phyloP scores from a whole-genome alignment of 2,113 vertebrate genomes.

The Falcunculus frontatus region DNA sequence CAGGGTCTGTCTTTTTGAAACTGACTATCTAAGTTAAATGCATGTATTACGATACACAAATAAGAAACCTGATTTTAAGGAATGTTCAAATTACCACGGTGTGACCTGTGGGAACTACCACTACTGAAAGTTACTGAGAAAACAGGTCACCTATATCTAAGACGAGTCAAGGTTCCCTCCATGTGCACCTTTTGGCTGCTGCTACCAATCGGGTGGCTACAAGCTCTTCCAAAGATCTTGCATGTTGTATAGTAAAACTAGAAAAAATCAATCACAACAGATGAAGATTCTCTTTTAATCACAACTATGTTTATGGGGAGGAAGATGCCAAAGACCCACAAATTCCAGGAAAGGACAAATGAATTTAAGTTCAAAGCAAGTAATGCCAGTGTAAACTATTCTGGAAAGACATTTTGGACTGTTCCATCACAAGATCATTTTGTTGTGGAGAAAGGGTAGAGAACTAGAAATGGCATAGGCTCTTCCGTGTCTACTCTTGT shows the following conservation, averaged over 20 bases:
- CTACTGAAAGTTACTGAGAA: background rate
- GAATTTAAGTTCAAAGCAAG: background rate
- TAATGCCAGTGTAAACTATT: background rate
- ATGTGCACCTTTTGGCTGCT: background rate
- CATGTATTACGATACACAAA: background rate
- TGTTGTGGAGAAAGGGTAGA: background rate
- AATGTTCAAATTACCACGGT: background rate
- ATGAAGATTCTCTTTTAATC: background rate
- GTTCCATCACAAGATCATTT: background rate
- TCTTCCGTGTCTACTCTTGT: background rate
- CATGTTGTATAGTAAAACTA: background rate
- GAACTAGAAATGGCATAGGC: background rate
- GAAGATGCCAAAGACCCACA: background rate
- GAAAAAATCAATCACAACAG: background rate
- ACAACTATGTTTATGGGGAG: background rate
- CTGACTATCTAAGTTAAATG: background rate
- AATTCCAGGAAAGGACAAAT: background rate
- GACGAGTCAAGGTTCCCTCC: background rate
- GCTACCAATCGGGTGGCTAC: background rate
- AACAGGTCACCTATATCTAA: background rate
- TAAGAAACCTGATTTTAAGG: background rate
- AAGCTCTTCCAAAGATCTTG: background rate
- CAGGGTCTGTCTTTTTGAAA: background rate
- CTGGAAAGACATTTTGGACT: background rate
- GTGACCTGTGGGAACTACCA: background rate